phyloP scores from a whole-genome alignment of 1,140 invertebrate genomes.

The Neodiprion virginianus region DNA sequence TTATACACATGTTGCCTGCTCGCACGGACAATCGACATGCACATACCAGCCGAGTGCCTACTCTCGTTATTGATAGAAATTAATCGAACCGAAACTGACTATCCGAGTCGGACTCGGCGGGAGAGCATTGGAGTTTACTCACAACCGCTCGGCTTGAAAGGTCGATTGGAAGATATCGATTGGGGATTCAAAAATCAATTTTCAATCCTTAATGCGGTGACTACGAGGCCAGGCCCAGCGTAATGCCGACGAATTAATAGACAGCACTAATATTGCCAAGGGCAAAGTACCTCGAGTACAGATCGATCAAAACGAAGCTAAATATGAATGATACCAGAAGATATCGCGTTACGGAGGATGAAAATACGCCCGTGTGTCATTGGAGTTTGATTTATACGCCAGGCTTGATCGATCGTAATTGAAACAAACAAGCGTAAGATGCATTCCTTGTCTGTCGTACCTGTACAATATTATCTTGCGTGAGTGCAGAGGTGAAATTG shows the following conservation, averaged over 20 bases:
- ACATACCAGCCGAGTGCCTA: not conserved
- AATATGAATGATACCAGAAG: not conserved
- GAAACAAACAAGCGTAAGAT: not conserved
- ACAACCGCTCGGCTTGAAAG: not conserved
- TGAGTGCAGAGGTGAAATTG: not conserved
- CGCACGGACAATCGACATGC: not conserved
- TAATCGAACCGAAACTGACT: not conserved
- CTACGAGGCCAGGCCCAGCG: too few species aligned
- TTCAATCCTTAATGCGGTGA: too few species aligned
- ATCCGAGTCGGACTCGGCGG: not conserved
- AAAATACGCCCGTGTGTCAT: not conserved
- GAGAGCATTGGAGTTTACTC: not conserved
- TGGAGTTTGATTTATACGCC: not conserved
- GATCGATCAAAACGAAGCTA: slow-evolving; percentile 1
- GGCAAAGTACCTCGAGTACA: not conserved
- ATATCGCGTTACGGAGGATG: not conserved
- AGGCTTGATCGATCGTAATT: not conserved
- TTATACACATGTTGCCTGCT: not conserved
- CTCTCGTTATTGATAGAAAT: not conserved
- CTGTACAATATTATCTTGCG: too few species aligned
- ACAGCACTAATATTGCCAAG: not conserved
- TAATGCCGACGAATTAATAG: too few species aligned
- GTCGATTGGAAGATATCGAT: not conserved
- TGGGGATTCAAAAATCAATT: not conserved
- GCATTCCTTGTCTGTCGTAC: not conserved